Evolutionary conservation across 2,888 invertebrate species (phyloP), one percentile per base, ranked within the genome.

Genomic region (Bedellia somnulentella): DNA sequence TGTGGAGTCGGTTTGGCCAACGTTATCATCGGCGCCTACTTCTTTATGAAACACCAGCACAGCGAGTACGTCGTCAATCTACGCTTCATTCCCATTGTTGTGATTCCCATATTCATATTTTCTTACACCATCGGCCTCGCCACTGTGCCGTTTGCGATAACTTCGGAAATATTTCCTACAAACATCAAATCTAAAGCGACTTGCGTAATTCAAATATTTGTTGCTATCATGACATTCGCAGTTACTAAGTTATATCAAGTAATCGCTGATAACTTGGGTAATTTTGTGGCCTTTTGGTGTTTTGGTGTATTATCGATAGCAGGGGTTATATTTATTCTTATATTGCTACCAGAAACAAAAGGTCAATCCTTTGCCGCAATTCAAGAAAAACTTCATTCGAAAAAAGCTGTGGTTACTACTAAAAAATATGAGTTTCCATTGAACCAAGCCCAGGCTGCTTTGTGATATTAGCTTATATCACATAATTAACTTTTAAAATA

Each of bases 131-230:
- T 83, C 46, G 82, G 82, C 10, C 68, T 82, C 47, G 82, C 82
- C 1, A 81, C 82, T 3, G 68, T 83, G 40, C 82, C 82, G 15
- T 83, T 81, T 46, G 78, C 82, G 23, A 76, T 82, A 29, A 78
- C 81, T 24, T 80, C 81, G 3, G 83, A 84, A 56, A 68, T 84
- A 46, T 81, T 86, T 49, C 80, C 86, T 24, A 63, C 79, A 3
- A 71, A 81, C 40, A 82, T 81, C 13, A 80, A 84, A 44, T 81
- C 84, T 1, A 71, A 81, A 35, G 83, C 85, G 1, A 81, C 82
- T 15, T 81, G 82, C 37, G 64, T 82, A 4, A 80, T 81, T 30
- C 80, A 83, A 33, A 75, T 83, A 45, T 75, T 78, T 38, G 83
- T 80, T 17, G 80, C 82, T 29, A 45, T 78, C 24, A 75, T 78